A percentile compares a stretch with the other conserved stretches of the same genome.
These are phyloP conservation scores for Actenoides lindsayi DNA, from an alignment of 2,113 vertebrate genomes.

Conservation along the genomic window DNA sequence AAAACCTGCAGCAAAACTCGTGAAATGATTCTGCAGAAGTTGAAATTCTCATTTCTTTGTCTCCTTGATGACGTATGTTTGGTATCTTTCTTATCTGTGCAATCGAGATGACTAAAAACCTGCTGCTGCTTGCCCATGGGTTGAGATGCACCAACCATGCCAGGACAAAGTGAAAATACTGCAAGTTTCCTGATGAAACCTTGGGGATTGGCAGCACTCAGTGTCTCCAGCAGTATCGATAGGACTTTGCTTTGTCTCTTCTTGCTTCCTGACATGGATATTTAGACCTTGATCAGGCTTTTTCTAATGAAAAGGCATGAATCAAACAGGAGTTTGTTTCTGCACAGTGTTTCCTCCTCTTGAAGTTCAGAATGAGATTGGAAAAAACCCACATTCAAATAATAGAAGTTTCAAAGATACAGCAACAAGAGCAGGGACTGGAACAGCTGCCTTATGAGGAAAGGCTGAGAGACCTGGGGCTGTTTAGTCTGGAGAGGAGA, in stretches of 20 bases:
- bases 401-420: no score
- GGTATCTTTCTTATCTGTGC: background rate
- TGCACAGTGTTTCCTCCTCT: background rate
- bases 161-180: background rate
- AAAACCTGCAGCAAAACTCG: background rate
- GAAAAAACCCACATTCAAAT: no score
- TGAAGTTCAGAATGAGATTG: background rate
- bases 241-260: background rate
- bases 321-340: background rate
- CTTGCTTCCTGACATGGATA: rapidly evolving
- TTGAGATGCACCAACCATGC: background rate
- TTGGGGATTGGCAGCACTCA: background rate
- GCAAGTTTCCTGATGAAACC: background rate
- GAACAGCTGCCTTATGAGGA: no score
- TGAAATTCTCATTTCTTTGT: background rate
- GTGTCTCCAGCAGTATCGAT: background rate
- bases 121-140: background rate
- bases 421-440: background rate
- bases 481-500: no score
- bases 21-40: background rate
- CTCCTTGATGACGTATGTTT: background rate
- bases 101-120: background rate
- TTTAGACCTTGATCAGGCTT: background rate
- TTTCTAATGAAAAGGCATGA: background rate
- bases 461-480: no score